Evolutionary conservation across 2,888 invertebrate genomes (phyloP).

Genomic region (Lasioglossum villosulum): DNA sequence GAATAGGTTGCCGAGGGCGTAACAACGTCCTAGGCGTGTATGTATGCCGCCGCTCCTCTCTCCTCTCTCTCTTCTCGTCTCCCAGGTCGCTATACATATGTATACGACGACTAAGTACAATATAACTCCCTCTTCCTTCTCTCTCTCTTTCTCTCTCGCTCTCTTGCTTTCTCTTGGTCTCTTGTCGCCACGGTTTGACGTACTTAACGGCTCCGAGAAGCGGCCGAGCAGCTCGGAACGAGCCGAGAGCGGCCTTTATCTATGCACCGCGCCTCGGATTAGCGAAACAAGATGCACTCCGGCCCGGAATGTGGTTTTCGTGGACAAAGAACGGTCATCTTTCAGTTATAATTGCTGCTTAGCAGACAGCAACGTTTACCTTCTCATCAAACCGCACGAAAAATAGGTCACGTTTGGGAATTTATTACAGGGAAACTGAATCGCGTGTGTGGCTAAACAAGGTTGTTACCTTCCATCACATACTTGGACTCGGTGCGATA

Average conservation of each 20-base stretch:
- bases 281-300: not conserved
- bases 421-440: not conserved
- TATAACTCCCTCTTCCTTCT: not conserved
- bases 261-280: not conserved
- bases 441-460: not conserved
- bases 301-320: not conserved
- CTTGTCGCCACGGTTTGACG: not conserved
- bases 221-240: not conserved
- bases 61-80: not conserved
- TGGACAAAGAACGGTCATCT: not conserved
- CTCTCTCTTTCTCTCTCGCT: not conserved
- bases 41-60: constrained; percentile 41
- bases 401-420: not conserved
- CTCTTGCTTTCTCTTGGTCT: not conserved
- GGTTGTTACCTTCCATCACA: not conserved
- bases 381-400: not conserved
- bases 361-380: not conserved
- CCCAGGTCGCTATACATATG: constrained; percentile 1
- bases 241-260: not conserved
- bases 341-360: not conserved
- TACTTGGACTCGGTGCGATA: not conserved
- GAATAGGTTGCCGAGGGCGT: constrained; percentile 66
- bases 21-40: constrained; percentile 66
- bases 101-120: constrained; percentile 10
- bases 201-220: not conserved